phyloP scores from a whole-genome alignment of 2,113 vertebrate genomes.

The Epinephelus moara region DNA sequence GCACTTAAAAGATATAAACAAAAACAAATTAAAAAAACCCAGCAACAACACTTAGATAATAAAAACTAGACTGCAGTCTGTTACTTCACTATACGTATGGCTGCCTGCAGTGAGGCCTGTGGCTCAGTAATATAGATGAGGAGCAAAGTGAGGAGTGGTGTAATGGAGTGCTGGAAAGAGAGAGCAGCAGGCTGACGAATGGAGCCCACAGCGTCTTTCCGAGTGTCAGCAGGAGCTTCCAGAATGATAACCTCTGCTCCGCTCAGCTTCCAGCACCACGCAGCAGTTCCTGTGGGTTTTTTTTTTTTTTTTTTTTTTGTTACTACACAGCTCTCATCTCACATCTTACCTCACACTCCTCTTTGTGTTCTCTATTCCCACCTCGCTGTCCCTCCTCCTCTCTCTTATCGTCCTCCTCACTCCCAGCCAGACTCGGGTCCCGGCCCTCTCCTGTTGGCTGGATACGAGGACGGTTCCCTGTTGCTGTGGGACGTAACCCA shows the following conservation, averaged over 20 bases:
- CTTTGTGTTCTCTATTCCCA: slow-evolving; percentile 24
- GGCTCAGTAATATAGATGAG: slow-evolving; percentile 74
- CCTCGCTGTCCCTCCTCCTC: slow-evolving; percentile 15
- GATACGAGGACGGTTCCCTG: slow-evolving; percentile 95
- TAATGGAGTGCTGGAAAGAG: slow-evolving; percentile 78
- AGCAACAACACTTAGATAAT: background rate
- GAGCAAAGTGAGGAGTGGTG: slow-evolving; percentile 79
- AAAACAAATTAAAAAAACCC: background rate
- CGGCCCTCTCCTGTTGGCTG: slow-evolving; percentile 89
- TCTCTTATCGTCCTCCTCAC: slow-evolving; percentile 50
- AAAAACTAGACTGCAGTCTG: background rate
- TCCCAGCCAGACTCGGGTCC: slow-evolving; percentile 82
- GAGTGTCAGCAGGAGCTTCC: slow-evolving; percentile 75
- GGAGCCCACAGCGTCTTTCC: slow-evolving; percentile 61
- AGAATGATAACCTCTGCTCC: slow-evolving; percentile 84
- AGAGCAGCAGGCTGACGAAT: slow-evolving; percentile 77
- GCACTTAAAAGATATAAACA: background rate
- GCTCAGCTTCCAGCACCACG: slow-evolving; percentile 54
- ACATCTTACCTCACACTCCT: slow-evolving; percentile 29
- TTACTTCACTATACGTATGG: background rate
- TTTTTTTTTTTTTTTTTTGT: slow-evolving; percentile 29
- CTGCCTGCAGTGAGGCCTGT: slow-evolving; percentile 8
- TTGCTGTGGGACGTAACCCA: slow-evolving; percentile 91
- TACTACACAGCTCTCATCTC: slow-evolving; percentile 23
- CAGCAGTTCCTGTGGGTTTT: slow-evolving; percentile 44